Percentiles rank a stretch among this genome's conserved stretches.
Evolutionary conservation across 2,113 vertebrate species (phyloP).

Genomic region (Alexandromys fortis): DNA sequence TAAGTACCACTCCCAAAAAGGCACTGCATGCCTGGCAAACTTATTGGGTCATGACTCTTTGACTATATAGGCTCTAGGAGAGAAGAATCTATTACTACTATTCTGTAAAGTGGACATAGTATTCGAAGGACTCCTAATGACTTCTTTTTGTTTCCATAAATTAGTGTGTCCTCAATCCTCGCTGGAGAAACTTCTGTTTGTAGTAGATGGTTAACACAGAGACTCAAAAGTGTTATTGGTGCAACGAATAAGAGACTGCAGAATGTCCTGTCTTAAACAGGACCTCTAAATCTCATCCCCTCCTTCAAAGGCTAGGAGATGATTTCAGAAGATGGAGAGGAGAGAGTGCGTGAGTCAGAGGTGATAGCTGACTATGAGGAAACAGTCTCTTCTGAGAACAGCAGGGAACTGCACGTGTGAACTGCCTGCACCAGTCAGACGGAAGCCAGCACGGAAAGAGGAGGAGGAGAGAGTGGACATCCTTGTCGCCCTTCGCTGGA

Average conservation of each 20-base stretch:
- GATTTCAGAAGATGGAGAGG: background rate
- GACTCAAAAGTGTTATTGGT: background rate
- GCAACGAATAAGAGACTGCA: background rate
- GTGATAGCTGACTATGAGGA: background rate
- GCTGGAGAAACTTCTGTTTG: background rate
- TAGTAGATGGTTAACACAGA: background rate
- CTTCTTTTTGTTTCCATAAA: background rate
- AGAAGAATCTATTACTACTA: background rate
- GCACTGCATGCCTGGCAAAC: background rate
- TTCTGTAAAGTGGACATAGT: background rate
- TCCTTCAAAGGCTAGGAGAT: background rate
- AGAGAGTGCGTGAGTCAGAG: background rate
- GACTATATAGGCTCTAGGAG: background rate
- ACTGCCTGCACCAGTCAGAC: background rate
- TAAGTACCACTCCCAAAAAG: background rate
- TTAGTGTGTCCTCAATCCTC: background rate
- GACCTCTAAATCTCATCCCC: background rate
- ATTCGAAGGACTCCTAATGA: background rate
- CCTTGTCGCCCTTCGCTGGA: too few relatives aligned
- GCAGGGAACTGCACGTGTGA: background rate
- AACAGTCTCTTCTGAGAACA: too few relatives aligned
- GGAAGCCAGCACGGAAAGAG: background rate
- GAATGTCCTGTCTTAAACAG: background rate
- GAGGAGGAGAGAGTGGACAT: too few relatives aligned
- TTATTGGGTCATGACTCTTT: background rate